Conservation (phyloP, 1,140 invertebrate genomes). For the Drosophila orena region DNA sequence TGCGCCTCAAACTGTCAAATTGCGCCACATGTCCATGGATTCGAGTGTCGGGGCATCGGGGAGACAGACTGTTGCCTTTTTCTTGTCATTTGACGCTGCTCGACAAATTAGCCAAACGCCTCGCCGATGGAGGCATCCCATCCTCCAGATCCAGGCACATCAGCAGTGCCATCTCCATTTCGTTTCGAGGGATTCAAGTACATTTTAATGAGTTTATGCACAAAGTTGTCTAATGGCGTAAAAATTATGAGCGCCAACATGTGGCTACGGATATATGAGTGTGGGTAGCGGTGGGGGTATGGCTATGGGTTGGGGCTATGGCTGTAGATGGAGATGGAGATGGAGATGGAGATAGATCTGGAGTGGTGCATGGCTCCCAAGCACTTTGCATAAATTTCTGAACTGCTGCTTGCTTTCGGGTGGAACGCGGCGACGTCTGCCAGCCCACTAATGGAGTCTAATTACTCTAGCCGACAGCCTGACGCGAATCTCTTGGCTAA, state of each 20-base stretch:
- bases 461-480: slow-evolving; percentile 63
- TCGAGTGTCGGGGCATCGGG: background rate
- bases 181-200: slow-evolving; percentile 68
- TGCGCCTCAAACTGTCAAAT: slow-evolving; percentile 76
- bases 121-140: slow-evolving; percentile 36
- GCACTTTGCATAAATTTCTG: slow-evolving; percentile 71
- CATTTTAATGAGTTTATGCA: slow-evolving; percentile 80
- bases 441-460: slow-evolving; percentile 71
- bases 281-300: background rate
- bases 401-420: slow-evolving; percentile 9
- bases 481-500: slow-evolving; percentile 61
- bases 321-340: slow-evolving; percentile 33
- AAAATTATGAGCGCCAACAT: slow-evolving; percentile 77
- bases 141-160: slow-evolving; percentile 35
- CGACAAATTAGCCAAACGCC: slow-evolving; percentile 76
- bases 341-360: slow-evolving; percentile 25
- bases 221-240: slow-evolving; percentile 77
- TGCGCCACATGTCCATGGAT: slow-evolving; percentile 57
- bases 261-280: slow-evolving; percentile 37
- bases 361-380: slow-evolving; percentile 31
- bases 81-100: slow-evolving; percentile 68
- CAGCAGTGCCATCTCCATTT: slow-evolving; percentile 55
- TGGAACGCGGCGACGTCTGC: slow-evolving; percentile 39
- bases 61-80: slow-evolving; percentile 31
- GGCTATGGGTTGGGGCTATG: slow-evolving; percentile 12